Base-by-base conservation (phyloP, 2,797 vertebrate genomes). In the Crocodylus rhombifer region DNA sequence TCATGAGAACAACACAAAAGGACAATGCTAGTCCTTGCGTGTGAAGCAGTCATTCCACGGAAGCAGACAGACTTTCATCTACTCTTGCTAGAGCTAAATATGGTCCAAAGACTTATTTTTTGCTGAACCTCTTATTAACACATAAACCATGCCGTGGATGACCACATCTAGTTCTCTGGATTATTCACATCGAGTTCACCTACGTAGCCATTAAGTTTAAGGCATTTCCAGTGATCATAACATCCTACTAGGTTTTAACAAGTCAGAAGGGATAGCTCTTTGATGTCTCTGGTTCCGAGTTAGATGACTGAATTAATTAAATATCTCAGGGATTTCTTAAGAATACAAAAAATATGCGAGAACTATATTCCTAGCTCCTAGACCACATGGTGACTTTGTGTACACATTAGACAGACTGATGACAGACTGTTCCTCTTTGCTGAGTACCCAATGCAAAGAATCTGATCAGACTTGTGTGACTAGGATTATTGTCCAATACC, bases 381-480 rank as follows among this genome's bases (percentile, higher is more conserved):
- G 93, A 84, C 92, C 92, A 79, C 80, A 88, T 6, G 18, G 86
- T 95, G 92, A 30, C 78, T 93, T 83, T 88, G 51, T 88, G 86
- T 91, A 80, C 69, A 78, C 28, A 74, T 21, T 94, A 67, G 14
- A 82, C 69, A 74, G 80, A 92, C 76, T 61, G 51, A 51, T 51
- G 42, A 94, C 92, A 62, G 0, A 5, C 62, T 75, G 63, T 89
- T 94, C 77, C 69, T 91, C 67, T 82, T 90, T 56, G 87, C 61
- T 90, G 80, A 90, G 83, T 61, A 16, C 1, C 1, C 81, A 93
- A 60, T 83, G 81, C 84, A n/a, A 95, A 57, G 91, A 95, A 96
- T 96, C 89, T 95, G 90, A 92, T 93, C 20, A 77, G 93, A 97
- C 97, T 86, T 96, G 95, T 64, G 84, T 62, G 88, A 89, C 79